Conservation (phyloP, 2,113 vertebrate species). For the Myrmecobius fasciatus region DNA sequence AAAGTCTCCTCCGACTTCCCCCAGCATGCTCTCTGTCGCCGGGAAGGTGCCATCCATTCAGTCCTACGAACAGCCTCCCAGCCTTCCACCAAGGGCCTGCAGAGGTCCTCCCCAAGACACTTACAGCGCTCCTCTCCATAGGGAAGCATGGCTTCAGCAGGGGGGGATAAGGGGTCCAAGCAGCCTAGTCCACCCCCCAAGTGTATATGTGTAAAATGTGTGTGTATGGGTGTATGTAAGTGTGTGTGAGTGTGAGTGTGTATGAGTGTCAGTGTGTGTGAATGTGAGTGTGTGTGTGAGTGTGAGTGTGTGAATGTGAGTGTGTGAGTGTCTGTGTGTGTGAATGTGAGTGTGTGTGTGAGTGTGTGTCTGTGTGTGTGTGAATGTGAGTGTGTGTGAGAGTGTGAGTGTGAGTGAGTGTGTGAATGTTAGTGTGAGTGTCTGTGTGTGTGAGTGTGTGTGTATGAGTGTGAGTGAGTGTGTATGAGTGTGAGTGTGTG, state of each 20-base stretch:
- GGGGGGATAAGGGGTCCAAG: no score
- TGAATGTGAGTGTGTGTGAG: not conserved
- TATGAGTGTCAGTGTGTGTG: no score
- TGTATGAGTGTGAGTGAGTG: not conserved
- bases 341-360: no score
- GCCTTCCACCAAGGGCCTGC: not conserved
- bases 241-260: not conserved
- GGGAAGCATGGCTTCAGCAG: not conserved
- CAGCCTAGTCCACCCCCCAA: no score
- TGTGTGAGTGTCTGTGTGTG: not conserved
- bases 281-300: not conserved
- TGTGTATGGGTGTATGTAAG: no score
- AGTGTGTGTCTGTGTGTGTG: not conserved
- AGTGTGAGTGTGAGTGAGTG: no score
- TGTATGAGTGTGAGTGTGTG: not conserved
- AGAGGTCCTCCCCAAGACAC: not conserved
- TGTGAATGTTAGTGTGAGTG: no score
- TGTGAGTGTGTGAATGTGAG: not conserved
- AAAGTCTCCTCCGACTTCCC: not conserved
- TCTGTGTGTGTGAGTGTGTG: constrained; percentile 78
- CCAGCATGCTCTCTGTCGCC: not conserved
- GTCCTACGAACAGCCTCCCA: not conserved
- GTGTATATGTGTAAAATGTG: constrained; percentile 62
- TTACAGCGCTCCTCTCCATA: not conserved
- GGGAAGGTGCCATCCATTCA: not conserved